A percentile compares a stretch with the other conserved stretches of the same genome.
phyloP scores from a whole-genome alignment of 2,888 invertebrate genomes.

The Polydesmus complanatus region DNA sequence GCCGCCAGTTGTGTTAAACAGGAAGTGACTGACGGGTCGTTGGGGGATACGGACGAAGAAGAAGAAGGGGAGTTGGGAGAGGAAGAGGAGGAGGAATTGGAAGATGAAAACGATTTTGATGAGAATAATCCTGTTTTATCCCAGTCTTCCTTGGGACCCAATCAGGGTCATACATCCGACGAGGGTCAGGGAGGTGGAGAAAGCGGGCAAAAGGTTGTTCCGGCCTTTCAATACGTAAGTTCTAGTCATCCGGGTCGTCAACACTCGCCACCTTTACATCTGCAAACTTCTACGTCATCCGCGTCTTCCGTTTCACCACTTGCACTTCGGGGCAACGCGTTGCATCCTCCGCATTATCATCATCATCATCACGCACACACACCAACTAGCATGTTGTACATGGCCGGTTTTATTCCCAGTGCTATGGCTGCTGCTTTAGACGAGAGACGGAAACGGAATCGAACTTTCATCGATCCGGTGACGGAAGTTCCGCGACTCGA shows the following conservation, averaged over 20 bases:
- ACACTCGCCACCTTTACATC: conserved; percentile 1
- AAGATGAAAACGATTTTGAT: conserved; percentile 5
- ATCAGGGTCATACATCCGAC: background rate
- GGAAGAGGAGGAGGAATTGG: conserved; percentile 20
- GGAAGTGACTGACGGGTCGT: conserved; percentile 20
- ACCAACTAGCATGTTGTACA: conserved; percentile 55
- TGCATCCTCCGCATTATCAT: background rate
- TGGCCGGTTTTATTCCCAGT: conserved; percentile 69
- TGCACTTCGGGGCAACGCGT: background rate
- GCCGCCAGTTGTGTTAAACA: conserved; percentile 17
- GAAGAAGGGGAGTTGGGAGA: conserved; percentile 24
- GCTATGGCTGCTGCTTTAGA: conserved; percentile 44
- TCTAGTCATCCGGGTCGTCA: background rate
- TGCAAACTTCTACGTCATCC: background rate
- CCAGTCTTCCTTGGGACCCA: background rate
- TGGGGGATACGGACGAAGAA: conserved; percentile 17
- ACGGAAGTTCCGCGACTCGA: conserved; percentile 89
- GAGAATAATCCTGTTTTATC: background rate
- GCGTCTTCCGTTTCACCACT: background rate
- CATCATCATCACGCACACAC: background rate
- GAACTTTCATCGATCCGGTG: conserved; percentile 98
- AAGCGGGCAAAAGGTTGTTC: background rate
- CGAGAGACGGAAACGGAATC: conserved; percentile 82
- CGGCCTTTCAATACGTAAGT: background rate
- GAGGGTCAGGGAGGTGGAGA: background rate